phyloP scores from a whole-genome alignment of 2,797 vertebrate genomes.

The Siniperca scherzeri region DNA sequence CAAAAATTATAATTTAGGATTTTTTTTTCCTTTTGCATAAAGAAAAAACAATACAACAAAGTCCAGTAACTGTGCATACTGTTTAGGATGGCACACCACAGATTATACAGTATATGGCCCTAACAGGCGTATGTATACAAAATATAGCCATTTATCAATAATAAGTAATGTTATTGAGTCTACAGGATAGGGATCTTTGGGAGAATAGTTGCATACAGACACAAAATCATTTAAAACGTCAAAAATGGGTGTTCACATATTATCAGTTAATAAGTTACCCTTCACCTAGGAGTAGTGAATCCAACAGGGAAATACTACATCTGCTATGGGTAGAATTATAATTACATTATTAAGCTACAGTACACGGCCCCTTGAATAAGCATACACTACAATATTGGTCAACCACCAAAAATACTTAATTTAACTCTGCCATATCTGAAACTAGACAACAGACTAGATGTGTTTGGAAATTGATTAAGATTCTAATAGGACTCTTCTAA shows the following conservation, averaged over 20 bases:
- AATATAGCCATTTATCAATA: conserved; percentile 64
- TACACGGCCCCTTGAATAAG: conserved; percentile 52
- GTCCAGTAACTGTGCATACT: conserved; percentile 65
- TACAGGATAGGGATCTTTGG: conserved; percentile 68
- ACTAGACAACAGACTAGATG: conserved; percentile 27
- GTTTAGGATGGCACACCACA: conserved; percentile 74
- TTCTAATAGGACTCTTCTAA: conserved; percentile 40
- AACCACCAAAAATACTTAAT: conserved; percentile 53
- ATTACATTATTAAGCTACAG: conserved; percentile 47
- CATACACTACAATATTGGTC: conserved; percentile 51
- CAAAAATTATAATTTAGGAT: background rate
- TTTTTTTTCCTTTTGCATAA: conserved; percentile 20
- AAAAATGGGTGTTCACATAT: conserved; percentile 66
- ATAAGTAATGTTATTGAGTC: conserved; percentile 57
- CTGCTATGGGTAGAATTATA: conserved; percentile 60
- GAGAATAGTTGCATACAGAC: conserved; percentile 69
- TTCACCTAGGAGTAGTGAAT: conserved; percentile 61
- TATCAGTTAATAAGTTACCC: conserved; percentile 50
- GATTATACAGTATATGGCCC: conserved; percentile 67
- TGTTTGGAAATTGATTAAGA: conserved; percentile 33
- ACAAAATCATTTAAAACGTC: conserved; percentile 63
- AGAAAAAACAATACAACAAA: conserved; percentile 52
- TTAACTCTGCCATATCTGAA: conserved; percentile 41
- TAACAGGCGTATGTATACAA: conserved; percentile 66
- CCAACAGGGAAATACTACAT: conserved; percentile 61